phyloP scores from a whole-genome alignment of 2,113 vertebrate genomes.

The Platysternon megacephalum region DNA sequence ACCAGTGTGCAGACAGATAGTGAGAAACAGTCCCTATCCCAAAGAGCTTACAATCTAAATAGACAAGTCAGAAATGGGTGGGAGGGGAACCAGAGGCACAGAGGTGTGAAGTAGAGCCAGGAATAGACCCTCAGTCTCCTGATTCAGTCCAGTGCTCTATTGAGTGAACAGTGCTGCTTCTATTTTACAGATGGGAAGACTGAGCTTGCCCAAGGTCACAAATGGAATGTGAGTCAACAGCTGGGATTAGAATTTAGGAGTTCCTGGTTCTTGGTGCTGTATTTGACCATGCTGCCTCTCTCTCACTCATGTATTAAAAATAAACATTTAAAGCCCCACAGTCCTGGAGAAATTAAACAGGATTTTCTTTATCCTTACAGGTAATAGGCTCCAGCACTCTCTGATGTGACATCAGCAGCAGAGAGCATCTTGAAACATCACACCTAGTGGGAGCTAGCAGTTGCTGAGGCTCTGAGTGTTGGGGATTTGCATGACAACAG shows the following conservation, averaged over 20 bases:
- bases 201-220: not conserved
- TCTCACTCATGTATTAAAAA: not conserved
- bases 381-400: conserved; percentile 7
- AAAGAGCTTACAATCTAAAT: not conserved
- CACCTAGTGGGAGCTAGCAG: not conserved
- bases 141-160: accelerated
- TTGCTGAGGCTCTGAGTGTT: not conserved
- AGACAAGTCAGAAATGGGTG: not conserved
- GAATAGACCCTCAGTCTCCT: not conserved
- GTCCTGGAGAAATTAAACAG: not conserved
- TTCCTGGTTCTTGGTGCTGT: not conserved
- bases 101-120: not conserved
- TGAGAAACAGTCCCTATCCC: not conserved
- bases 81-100: accelerated
- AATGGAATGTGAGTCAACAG: not conserved
- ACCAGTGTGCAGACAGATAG: not conserved
- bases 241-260: not conserved
- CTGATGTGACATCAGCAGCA: not conserved
- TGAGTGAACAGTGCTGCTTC: not conserved
- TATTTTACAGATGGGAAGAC: not conserved
- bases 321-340: not conserved
- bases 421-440: not conserved
- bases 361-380: not conserved
- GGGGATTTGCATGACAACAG: not conserved
- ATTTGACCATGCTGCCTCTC: not conserved